A percentile compares a stretch with the other conserved stretches of the same genome.
Conservation (phyloP, 2,797 vertebrate genomes). For the Lerista edwardsae region DNA sequence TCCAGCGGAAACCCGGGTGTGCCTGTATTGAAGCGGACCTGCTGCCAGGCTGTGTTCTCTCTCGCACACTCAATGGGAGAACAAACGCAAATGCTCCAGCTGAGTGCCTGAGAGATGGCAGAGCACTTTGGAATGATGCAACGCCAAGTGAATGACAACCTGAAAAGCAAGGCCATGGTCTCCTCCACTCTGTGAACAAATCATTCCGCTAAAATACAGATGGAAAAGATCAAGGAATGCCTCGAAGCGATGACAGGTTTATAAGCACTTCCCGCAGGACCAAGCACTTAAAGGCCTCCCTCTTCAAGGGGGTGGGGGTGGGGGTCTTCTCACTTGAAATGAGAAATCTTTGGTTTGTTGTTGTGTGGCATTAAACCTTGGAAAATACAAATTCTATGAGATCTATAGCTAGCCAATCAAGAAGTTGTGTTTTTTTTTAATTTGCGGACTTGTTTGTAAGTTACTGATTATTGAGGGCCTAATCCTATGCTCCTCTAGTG, state of each 20-base stretch:
- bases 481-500: too few species aligned
- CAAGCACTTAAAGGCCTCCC: constrained; percentile 14
- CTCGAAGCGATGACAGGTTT: constrained; percentile 26
- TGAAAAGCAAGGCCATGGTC: not conserved
- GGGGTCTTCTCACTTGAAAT: not conserved
- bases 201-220: constrained; percentile 44
- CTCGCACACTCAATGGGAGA: constrained; percentile 30
- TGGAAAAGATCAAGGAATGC: constrained; percentile 22
- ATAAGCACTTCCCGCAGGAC: constrained; percentile 24
- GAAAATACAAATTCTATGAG: constrained; percentile 5
- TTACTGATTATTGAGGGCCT: not conserved
- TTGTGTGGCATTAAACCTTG: constrained; percentile 20
- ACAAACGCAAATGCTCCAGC: constrained; percentile 19
- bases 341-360: not conserved
- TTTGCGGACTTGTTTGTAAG: not conserved
- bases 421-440: not conserved
- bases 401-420: not conserved
- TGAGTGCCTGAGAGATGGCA: accelerated
- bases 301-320: constrained; percentile 24
- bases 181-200: constrained; percentile 22
- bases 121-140: not conserved
- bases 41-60: constrained; percentile 16
- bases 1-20: too few species aligned
- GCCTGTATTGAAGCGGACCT: not conserved
- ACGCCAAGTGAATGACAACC: constrained; percentile 14